Base-by-base conservation (phyloP, 2,888 invertebrate genomes). In the Cylindroiulus punctatus region DNA sequence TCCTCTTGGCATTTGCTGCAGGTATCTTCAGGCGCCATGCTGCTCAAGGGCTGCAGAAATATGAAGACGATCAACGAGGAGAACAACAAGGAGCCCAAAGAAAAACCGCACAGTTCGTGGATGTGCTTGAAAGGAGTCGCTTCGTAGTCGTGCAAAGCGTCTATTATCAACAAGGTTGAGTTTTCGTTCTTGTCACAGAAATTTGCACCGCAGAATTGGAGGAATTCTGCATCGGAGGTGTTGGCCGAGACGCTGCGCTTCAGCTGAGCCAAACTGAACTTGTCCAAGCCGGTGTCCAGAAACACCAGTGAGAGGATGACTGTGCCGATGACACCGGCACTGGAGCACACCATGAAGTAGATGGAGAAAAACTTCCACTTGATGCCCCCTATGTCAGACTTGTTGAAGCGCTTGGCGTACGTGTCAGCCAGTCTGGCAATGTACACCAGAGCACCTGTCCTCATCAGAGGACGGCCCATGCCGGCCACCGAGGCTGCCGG, bases 291-390 rank as follows among this genome's bases (percentile, higher is more conserved):
- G 12, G 86, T 52, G 42, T 65, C 65, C 17, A 84, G 84, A 52
- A 86, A 44, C 32, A 85, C 0, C 26, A 44, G 10, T 10, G 97
- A 97, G n/a, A 97, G 97, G 90, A 98, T 95, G 88, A 98, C 93
- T 91, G 98, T 98, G 90, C 98, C 98, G 96, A 97, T 97, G 84
- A 98, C 94, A 92, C 98, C 96, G 89, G 98, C 96, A n/a, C 97
- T 96, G 91, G 98, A 98, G 95, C 98, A 98, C 88, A 98, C 96
- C 89, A 98, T 94, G 93, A 98, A 99, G 94, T 99, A 99, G 93
- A 98, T 96, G 83, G 98, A 98, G 92, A 99, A 99, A 93, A 99
- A 98, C 90, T 97, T 92, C 87, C 98, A 97, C 89, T 98, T 96
- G 89, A 98, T 96, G 36, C 96, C 97, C 90, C 97, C 97, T 86